Evolutionary conservation across 2,113 vertebrate species (phyloP), one percentile per base, ranked within the genome.

Genomic region (Ptilonorhynchus violaceus): DNA sequence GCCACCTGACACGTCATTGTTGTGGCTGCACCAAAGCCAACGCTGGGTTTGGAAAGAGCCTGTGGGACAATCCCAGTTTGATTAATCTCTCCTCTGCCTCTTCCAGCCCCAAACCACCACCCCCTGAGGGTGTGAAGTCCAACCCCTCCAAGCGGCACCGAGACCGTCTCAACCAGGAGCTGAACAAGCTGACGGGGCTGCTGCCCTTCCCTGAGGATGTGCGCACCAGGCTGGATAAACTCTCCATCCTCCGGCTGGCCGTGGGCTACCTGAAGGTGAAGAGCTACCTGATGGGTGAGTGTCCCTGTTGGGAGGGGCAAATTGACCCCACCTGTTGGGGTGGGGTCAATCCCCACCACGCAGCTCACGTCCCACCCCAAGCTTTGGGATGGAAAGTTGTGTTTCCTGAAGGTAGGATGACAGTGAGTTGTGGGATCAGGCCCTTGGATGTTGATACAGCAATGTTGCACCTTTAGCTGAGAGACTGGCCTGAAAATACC

Each of bases 231-330:
- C 98, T 99, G 13, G 98, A 99, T 83, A 99, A 99, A 58, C 97
- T 99, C 70, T 99, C 98, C 3, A 96, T 99, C 69, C 98, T 99
- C 5, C 97, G 98, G 6, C 98, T 99, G 89, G 98, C 97, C 7
- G 98, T 99, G 2, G 98, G 98, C 3, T 99, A 98, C 97, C 98
- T 99, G 92, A 99, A 98, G 96, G 97, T 98, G 73, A 99, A 99
- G 95, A 98, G 97, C 94, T 98, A 98, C 97, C 98, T 99, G 88
- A 95, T 76, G 42, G 98, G 98, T 99, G 85, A 98, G 98, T 84
- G 35, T 39, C 58, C 0, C 0, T 35, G 15, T 44, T 59, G 52
- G 2, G 11, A 69, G 21, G 0, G 9, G 46, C 13, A 24, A 31
- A n/a, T n/a, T n/a, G 82, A 56, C 25, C 58, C 35, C 41, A n/a